These are phyloP conservation scores for Drosophila meridiana DNA, from an alignment of 2,888 invertebrate genomes.

Conservation along the genomic window DNA sequence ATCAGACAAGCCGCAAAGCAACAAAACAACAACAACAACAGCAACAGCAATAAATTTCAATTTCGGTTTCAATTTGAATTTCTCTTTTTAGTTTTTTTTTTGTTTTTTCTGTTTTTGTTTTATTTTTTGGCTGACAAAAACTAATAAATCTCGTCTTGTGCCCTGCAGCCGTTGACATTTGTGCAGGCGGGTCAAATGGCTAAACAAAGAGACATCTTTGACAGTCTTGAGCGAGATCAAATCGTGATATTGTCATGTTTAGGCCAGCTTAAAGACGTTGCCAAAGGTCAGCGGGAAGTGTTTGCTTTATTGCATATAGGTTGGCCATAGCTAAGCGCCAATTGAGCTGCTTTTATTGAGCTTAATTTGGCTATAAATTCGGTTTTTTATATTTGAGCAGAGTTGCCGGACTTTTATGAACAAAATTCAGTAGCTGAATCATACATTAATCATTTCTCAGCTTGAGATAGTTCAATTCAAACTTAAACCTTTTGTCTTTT, in stretches of 20 bases:
- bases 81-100: neutral
- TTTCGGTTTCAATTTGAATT: conserved; percentile 65
- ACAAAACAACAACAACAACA: conserved; percentile 11
- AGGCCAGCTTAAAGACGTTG: conserved; percentile 13
- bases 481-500: neutral
- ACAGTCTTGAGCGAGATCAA: conserved; percentile 26
- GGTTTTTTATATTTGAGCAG: neutral
- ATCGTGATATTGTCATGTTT: conserved; percentile 33
- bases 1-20: conserved; percentile 49
- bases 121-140: conserved; percentile 30
- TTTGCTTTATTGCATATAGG: neutral
- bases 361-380: neutral
- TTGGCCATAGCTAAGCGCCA: neutral
- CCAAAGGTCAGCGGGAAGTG: conserved; percentile 1
- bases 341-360: conserved; percentile 5
- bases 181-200: conserved; percentile 60
- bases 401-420: neutral
- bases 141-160: conserved; percentile 61
- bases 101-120: neutral
- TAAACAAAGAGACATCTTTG: conserved; percentile 39
- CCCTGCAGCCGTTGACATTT: conserved; percentile 64
- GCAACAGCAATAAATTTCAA: conserved; percentile 47
- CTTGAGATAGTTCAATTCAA: neutral
- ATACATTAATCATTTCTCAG: neutral
- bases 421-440: too few relatives aligned